Conservation (phyloP, 2,113 vertebrate genomes). For the Cathartes aura region DNA sequence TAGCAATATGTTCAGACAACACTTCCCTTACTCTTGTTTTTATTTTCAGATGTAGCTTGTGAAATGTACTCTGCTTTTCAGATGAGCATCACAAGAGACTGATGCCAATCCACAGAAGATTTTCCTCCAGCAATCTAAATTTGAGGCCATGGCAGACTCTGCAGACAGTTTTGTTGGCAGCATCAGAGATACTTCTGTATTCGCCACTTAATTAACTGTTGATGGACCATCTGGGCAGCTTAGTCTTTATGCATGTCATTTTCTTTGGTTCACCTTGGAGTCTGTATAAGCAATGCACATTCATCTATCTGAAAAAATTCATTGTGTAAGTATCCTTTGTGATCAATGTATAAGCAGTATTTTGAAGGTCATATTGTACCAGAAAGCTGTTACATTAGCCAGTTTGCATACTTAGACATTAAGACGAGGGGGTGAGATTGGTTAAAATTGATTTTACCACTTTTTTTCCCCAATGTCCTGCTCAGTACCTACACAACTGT, state of each 20-base stretch:
- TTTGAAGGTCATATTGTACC: not conserved
- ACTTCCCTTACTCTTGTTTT: not conserved
- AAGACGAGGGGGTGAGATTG: not conserved
- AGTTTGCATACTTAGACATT: not conserved
- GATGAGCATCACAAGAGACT: not conserved
- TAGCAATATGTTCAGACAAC: not conserved
- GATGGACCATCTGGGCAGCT: conserved; percentile 55
- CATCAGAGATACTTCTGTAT: not conserved
- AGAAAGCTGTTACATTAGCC: not conserved
- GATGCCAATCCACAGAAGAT: not conserved
- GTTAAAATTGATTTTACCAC: not conserved
- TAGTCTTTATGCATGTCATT: not conserved
- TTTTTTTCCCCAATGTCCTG: not conserved
- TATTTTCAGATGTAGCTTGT: conserved; percentile 23
- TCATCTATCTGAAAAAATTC: not conserved
- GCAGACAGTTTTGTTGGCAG: conserved; percentile 20
- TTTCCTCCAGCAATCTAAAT: conserved; percentile 25
- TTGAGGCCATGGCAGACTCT: not conserved
- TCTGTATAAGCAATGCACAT: not conserved
- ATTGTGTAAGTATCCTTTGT: not conserved
- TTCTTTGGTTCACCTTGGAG: conserved; percentile 56
- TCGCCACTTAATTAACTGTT: conserved; percentile 67
- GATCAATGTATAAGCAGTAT: not conserved
- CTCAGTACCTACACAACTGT: not conserved
- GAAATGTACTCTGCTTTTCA: conserved; percentile 37